These are phyloP conservation scores for Noctua comes DNA, from an alignment of 2,888 invertebrate genomes.

Conservation along the genomic window DNA sequence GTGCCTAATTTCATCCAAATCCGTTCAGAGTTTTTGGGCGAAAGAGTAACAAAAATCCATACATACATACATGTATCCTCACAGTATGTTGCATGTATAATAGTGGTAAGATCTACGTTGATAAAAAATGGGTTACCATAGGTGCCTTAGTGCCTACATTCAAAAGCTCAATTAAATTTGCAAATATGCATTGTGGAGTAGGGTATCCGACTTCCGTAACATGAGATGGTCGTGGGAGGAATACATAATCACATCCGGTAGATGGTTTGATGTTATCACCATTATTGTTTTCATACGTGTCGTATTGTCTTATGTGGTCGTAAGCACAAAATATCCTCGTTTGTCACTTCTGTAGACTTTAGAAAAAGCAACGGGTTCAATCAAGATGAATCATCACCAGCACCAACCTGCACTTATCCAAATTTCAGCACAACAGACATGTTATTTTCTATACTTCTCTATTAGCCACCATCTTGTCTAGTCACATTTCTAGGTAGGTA, in stretches of 20 bases:
- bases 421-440: too few relatives aligned
- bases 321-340: not conserved
- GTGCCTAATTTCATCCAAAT: not conserved
- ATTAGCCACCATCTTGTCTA: not conserved
- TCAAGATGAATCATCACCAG: not conserved
- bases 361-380: not conserved
- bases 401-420: not conserved
- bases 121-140: not conserved
- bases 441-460: not conserved
- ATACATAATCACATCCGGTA: slow-evolving; percentile 24
- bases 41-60: not conserved
- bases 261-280: slow-evolving; percentile 8
- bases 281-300: not conserved
- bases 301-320: not conserved
- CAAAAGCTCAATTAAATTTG: not conserved
- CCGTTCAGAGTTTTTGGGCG: not conserved
- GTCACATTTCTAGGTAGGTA: not conserved
- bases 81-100: too few relatives aligned
- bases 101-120: too few relatives aligned
- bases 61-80: not conserved
- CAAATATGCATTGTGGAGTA: not conserved
- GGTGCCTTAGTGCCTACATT: not conserved
- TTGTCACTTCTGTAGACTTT: not conserved
- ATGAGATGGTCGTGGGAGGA: not conserved
- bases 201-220: not conserved